A percentile compares a stretch with the other conserved stretches of the same genome.
phyloP scores from a whole-genome alignment of 2,113 vertebrate genomes.

The Mastomys coucha region DNA sequence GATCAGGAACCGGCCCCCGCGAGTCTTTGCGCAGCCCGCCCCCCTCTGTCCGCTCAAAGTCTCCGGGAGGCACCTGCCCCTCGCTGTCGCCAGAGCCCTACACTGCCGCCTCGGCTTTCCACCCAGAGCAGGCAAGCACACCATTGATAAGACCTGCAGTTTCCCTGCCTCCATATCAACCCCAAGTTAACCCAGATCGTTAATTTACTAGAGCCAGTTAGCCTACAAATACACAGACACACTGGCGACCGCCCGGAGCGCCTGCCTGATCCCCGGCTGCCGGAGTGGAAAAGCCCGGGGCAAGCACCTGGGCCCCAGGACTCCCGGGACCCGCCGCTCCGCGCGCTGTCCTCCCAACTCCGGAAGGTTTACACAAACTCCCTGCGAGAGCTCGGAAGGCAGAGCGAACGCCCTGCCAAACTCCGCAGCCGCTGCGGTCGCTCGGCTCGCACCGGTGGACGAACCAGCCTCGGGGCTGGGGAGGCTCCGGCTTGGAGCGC shows the following conservation, averaged over 20 bases:
- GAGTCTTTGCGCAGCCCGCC: slow-evolving; percentile 64
- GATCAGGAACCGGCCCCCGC: slow-evolving; percentile 57
- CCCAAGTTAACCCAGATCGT: slow-evolving; percentile 80
- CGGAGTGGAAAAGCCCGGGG: slow-evolving; percentile 57
- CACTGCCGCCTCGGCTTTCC: slow-evolving; percentile 56
- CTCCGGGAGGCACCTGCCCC: slow-evolving; percentile 79
- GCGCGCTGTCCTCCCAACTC: slow-evolving; percentile 80
- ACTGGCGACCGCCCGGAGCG: slow-evolving; percentile 60
- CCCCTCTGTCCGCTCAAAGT: slow-evolving; percentile 58
- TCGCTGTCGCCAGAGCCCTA: slow-evolving; percentile 48
- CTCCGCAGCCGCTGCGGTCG: slow-evolving; percentile 30
- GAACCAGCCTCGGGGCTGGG: not conserved
- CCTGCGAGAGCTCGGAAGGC: slow-evolving; percentile 67
- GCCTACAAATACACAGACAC: slow-evolving; percentile 33
- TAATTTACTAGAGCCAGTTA: slow-evolving; percentile 71
- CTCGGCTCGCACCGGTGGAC: slow-evolving; percentile 41
- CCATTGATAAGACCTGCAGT: slow-evolving; percentile 81
- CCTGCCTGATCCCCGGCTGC: slow-evolving; percentile 60
- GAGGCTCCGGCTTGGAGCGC: slow-evolving; percentile 46
- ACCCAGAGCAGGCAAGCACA: slow-evolving; percentile 73
- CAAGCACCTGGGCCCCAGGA: slow-evolving; percentile 67
- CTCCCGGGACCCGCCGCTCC: slow-evolving; percentile 42
- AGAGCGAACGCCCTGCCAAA: slow-evolving; percentile 70
- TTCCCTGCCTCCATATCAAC: slow-evolving; percentile 79
- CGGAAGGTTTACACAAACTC: slow-evolving; percentile 80